A percentile compares a stretch with the other conserved stretches of the same genome.
Evolutionary conservation across 2,113 vertebrate genomes (phyloP).

Genomic region (Baryphthengus martii): DNA sequence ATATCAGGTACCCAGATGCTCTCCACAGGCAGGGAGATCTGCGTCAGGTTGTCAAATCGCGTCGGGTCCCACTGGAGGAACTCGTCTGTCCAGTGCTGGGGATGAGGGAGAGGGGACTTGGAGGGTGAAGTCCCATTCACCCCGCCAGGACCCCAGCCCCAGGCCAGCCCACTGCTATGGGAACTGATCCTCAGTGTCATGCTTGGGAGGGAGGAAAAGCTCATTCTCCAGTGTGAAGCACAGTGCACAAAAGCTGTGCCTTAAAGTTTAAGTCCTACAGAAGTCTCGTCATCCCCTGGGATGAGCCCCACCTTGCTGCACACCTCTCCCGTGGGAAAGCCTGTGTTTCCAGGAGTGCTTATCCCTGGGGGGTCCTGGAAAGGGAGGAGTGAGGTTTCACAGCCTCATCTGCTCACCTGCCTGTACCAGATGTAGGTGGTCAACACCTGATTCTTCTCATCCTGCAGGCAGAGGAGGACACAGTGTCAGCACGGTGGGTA

Average conservation of each 20-base stretch:
- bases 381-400: fast-evolving
- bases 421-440: conserved; percentile 98
- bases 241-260: neutral
- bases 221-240: neutral
- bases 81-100: conserved; percentile 90
- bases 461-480: conserved; percentile 69
- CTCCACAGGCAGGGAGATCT: conserved; percentile 85
- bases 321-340: neutral
- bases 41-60: conserved; percentile 87
- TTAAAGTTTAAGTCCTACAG: fast-evolving
- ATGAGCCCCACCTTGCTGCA: neutral
- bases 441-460: conserved; percentile 97
- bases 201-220: fast-evolving
- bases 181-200: fast-evolving
- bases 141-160: neutral
- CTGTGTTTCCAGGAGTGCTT: too few relatives aligned
- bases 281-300: neutral
- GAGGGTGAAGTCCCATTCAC: too few relatives aligned
- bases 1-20: conserved; percentile 97
- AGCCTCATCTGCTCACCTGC: conserved; percentile 76
- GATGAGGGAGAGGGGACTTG: neutral
- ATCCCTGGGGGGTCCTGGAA: fast-evolving
- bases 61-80: conserved; percentile 92
- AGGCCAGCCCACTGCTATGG: fast-evolving
- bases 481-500: fast-evolving